Base-by-base conservation (phyloP, 1,140 invertebrate species). In the Triops cancriformis region DNA sequence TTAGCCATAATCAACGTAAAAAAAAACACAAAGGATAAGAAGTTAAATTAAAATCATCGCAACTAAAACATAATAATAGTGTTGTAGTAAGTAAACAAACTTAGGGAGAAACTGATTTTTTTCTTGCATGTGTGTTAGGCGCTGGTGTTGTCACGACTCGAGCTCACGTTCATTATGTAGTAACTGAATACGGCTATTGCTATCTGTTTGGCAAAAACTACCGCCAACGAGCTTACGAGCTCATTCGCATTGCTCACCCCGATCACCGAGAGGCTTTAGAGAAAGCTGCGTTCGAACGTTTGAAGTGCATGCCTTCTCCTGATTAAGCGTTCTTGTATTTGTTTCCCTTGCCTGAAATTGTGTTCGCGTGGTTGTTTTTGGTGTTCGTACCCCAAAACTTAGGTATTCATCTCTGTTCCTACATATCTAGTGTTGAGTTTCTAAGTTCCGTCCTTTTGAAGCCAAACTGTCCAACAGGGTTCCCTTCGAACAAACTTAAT, bases 111-210 rank as follows among this genome's bases (percentile, higher is more conserved):
- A 37, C 2, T 37, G 2, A 37, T 37, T 37, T 37, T n/a, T n/a
- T n/a, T n/a, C n/a, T n/a, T n/a, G 12, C 79, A 5, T 41, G 31
- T 18, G 23, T 75, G 80, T 10, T 82, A 95, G 96, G 95, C 81
- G 94, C 93, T 80, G 95, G 96, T 73, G 95, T 98, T 18, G 95
- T 98, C 4, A 97, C 96, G 1, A 93, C 92, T 0, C 88, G 96
- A 82, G 95, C 94, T 1, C 94, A 98, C 82, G 94, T 94, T 0
- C 93, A 96, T 82, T 98, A 98, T 82, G 89, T 98, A 7, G 95
- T 97, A 0, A 98, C 96, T 0, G 96, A 98, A 83, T 89, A 94
- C 81, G 96, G 96, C 37, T 95, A 98, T 80, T 95, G 95, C 0
- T 88, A 91, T 78, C 85, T 98, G 9, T 97, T 96, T 85, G 96